Conservation (phyloP, 2,888 invertebrate species). For the Thymelicus acteon region DNA sequence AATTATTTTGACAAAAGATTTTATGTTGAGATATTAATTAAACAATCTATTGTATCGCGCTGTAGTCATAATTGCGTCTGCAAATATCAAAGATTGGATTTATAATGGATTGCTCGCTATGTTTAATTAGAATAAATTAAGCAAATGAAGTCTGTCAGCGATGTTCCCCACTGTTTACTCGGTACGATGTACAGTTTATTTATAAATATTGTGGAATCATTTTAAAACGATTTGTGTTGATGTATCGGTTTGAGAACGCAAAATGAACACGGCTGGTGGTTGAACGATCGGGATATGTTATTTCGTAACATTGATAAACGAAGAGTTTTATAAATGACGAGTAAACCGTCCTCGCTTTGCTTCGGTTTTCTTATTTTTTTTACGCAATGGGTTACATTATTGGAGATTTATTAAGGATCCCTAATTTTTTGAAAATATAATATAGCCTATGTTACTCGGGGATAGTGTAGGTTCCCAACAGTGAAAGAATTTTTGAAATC, state of each 20-base stretch:
- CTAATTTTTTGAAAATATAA: too few species aligned
- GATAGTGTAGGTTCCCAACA: too few species aligned
- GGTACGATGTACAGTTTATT: conserved; percentile 15
- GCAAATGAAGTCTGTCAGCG: conserved; percentile 17
- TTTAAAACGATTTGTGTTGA: conserved; percentile 7
- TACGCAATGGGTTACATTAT: too few species aligned
- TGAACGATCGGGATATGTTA: background rate
- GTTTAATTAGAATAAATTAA: conserved; percentile 30
- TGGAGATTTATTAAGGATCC: too few species aligned
- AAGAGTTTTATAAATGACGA: background rate
- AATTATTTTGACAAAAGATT: conserved; percentile 22
- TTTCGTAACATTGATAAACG: conserved; percentile 1
- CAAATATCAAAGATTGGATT: conserved; percentile 30
- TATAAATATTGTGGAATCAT: conserved; percentile 3
- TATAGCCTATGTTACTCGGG: too few species aligned
- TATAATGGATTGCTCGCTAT: conserved; percentile 21
- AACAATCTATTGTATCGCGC: conserved; percentile 9
- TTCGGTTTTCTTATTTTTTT: too few species aligned
- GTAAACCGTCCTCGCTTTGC: too few species aligned
- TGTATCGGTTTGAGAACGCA: conserved; percentile 3
- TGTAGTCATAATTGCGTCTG: conserved; percentile 20
- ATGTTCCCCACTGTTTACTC: conserved; percentile 11
- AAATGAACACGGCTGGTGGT: background rate
- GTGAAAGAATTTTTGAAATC: too few species aligned
- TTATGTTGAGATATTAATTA: conserved; percentile 21